These are phyloP conservation scores for Tetranychus piercei DNA, from an alignment of 2,888 invertebrate species.

Conservation along the genomic window DNA sequence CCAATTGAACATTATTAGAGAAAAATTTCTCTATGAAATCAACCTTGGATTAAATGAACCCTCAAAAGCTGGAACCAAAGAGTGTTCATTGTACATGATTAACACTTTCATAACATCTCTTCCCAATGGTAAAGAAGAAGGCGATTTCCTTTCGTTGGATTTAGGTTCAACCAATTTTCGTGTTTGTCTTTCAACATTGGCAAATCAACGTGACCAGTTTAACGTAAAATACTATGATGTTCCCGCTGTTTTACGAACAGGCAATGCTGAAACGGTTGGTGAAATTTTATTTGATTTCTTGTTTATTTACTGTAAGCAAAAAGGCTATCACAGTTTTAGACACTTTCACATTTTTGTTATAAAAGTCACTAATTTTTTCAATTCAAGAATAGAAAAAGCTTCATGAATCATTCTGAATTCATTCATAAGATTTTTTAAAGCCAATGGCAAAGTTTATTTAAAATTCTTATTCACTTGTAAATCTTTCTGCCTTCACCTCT, in stretches of 20 bases:
- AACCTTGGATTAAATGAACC: conserved; percentile 12
- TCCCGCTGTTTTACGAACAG: conserved; percentile 9
- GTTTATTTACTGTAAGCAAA: not conserved
- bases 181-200: conserved; percentile 12
- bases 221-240: conserved; percentile 16
- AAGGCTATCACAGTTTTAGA: no score
- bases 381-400: not conserved
- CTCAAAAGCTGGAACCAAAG: not conserved
- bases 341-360: no score
- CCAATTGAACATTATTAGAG: not conserved
- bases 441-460: not conserved
- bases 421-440: not conserved
- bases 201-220: conserved; percentile 9
- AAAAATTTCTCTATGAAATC: conserved; percentile 15
- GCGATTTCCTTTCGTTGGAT: conserved; percentile 19
- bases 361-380: no score
- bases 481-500: not conserved
- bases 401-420: conserved; percentile 1
- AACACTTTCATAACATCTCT: conserved; percentile 21
- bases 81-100: conserved; percentile 17
- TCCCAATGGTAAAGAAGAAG: conserved; percentile 18
- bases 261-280: conserved; percentile 7
- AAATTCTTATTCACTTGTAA: not conserved
- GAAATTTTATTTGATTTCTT: not conserved
- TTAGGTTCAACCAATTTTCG: conserved; percentile 21